Evolutionary conservation across 2,797 vertebrate genomes (phyloP), one percentile per base, ranked within the genome.

Genomic region (Sebastes cheni): DNA sequence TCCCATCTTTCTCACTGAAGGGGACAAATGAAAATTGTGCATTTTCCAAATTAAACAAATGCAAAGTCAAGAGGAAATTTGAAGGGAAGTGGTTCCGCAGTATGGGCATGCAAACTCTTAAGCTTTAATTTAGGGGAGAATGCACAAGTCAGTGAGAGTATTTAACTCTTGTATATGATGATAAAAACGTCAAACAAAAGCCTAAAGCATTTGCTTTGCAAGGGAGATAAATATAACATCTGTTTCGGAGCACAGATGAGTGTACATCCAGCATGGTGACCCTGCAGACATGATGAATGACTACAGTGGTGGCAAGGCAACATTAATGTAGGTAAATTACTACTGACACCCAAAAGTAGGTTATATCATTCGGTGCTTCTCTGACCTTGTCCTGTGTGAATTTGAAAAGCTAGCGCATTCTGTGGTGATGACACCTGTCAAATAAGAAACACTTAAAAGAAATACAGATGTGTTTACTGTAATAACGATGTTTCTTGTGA

Each of bases 11-110:
- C 64, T 65, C 4, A 65, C 86, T 84, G 90, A 90, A 91, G 55
- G 82, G 81, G 72, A 83, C 86, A 87, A 93, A 93, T 92, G 90
- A 95, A 93, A 86, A 82, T 71, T 88, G 82, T 80, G 87, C 9
- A 81, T 73, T 89, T 72, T 71, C 67, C 25, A 79, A 82, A 81
- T 81, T 69, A 84, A 91, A 88, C 56, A 60, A 88, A 89, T 64
- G 23, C 72, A 71, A n/a, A 59, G 25, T 73, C 61, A 25, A 79
- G 30, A 78, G 61, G 42, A 72, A 75, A 62, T 66, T 30, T 55
- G 11, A 76, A 62, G 39, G 22, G 54, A 83, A 56, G 54, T 71
- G 62, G 42, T 52, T 66, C 52, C 20, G 22, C 22, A 72, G 29
- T 23, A 59, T 56, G 42, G 39, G 5, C 75, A 79, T 46, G 59